phyloP scores from a whole-genome alignment of 2,113 vertebrate species.

The Dasyurus viverrinus region DNA sequence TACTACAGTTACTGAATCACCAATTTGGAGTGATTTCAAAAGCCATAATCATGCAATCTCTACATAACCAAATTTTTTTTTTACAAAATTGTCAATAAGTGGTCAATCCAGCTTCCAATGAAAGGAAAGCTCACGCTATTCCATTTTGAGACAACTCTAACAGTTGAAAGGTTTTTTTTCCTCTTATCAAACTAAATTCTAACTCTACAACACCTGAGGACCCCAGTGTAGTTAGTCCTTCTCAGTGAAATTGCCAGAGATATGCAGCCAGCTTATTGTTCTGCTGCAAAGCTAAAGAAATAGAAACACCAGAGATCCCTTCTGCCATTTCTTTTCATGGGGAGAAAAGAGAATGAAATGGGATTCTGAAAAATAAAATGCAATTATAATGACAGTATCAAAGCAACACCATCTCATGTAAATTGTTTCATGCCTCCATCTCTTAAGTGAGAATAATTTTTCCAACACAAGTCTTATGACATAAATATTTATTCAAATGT shows the following conservation, averaged over 20 bases:
- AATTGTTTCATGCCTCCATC: background rate
- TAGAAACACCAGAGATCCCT: background rate
- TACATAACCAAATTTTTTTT: background rate
- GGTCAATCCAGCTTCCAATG: background rate
- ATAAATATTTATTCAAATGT: constrained; percentile 79
- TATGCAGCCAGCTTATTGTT: background rate
- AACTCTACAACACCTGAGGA: background rate
- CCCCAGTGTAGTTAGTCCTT: background rate
- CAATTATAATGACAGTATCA: background rate
- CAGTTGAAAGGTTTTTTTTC: background rate
- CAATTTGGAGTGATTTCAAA: background rate
- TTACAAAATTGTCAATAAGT: background rate
- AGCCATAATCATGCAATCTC: background rate
- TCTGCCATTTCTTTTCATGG: background rate
- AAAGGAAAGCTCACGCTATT: background rate
- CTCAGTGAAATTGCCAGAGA: background rate
- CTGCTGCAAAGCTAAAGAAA: background rate
- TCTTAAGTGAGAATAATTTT: constrained; percentile 22
- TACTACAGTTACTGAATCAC: background rate
- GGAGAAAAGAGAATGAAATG: background rate
- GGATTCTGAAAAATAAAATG: background rate
- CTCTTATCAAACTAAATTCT: background rate
- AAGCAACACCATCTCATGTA: background rate
- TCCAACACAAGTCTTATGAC: constrained; percentile 40
- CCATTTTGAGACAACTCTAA: background rate